A percentile compares a stretch with the other conserved stretches of the same genome.
These are phyloP conservation scores for Dromococcyx pavoninus DNA, from an alignment of 2,797 vertebrate genomes.

Conservation along the genomic window DNA sequence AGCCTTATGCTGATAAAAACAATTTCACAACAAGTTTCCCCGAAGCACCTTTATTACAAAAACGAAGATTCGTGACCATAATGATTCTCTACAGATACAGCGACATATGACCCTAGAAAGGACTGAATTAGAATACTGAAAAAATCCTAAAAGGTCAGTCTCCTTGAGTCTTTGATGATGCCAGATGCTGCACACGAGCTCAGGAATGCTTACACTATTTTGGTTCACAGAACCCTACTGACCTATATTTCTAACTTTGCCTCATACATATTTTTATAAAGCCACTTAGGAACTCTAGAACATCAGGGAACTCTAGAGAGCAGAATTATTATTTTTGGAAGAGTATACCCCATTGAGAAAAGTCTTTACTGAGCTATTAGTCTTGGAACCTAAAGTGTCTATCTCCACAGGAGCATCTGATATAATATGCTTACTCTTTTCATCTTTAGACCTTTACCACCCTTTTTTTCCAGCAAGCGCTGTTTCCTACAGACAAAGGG, in stretches of 20 bases:
- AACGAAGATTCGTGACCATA: not conserved
- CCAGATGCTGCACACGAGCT: not conserved
- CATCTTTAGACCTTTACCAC: not conserved
- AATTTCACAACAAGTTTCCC: conserved; percentile 21
- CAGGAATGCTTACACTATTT: not conserved
- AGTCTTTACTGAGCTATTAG: not conserved
- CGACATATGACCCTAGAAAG: not conserved
- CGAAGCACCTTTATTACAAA: not conserved
- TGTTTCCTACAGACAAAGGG: not conserved
- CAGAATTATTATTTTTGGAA: not conserved
- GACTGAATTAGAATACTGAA: not conserved
- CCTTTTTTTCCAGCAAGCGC: not conserved
- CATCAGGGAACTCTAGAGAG: not conserved
- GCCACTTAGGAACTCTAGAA: not conserved
- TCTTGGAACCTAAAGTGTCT: not conserved
- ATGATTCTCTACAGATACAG: not conserved
- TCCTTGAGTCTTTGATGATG: not conserved
- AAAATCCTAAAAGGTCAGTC: not conserved
- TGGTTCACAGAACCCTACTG: not conserved
- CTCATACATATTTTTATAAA: not conserved
- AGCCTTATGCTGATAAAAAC: not conserved
- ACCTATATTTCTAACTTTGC: not conserved
- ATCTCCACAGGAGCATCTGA: not conserved
- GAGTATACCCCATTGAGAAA: not conserved
- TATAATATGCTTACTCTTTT: not conserved